phyloP scores from a whole-genome alignment of 2,113 vertebrate genomes.

The Dromaius novaehollandiae region DNA sequence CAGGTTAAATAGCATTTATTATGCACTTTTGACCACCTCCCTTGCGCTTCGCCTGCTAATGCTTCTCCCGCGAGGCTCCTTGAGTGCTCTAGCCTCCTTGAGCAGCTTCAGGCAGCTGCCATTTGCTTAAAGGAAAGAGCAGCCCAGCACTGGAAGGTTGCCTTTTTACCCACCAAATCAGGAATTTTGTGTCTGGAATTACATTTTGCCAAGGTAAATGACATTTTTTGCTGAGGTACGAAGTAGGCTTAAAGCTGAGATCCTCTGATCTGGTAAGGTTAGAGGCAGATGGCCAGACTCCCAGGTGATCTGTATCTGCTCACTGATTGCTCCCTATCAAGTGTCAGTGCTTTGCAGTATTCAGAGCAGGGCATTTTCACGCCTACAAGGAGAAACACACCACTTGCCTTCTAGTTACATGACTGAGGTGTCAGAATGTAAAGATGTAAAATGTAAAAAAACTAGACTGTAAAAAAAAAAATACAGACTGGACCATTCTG shows the following conservation, averaged over 20 bases:
- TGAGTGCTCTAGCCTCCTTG: background rate
- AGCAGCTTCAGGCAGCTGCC: background rate
- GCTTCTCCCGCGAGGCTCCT: background rate
- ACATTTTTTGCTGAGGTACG: background rate
- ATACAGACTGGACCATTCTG: background rate
- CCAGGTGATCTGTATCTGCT: background rate
- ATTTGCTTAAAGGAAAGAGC: background rate
- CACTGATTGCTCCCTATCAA: background rate
- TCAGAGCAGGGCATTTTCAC: background rate
- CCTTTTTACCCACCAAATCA: background rate
- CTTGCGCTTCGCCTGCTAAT: background rate
- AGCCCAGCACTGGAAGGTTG: background rate
- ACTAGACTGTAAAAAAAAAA: background rate
- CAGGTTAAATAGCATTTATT: constrained; percentile 16
- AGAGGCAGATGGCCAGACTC: constrained; percentile 4
- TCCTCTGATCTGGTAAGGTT: background rate
- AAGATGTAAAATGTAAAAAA: background rate
- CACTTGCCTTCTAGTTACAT: background rate
- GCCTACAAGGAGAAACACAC: background rate
- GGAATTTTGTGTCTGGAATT: background rate
- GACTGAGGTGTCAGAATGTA: background rate
- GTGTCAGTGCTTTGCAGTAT: background rate
- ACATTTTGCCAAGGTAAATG: background rate
- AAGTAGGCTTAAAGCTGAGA: background rate
- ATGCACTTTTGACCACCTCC: background rate